Percentiles rank a stretch among this genome's conserved stretches.
Evolutionary conservation across 2,797 vertebrate species (phyloP).

Genomic region (Poecile montanus): DNA sequence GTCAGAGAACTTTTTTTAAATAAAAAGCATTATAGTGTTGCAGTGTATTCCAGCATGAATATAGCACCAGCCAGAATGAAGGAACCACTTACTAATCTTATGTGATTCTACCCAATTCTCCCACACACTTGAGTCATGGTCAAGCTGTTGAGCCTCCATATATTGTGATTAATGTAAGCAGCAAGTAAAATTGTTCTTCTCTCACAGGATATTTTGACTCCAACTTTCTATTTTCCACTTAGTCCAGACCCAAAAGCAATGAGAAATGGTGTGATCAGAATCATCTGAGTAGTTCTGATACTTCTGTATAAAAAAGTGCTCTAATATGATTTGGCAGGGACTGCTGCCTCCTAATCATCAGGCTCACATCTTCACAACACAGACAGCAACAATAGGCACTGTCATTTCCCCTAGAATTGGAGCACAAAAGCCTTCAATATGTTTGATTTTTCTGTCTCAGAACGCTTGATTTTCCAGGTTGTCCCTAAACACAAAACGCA

Average conservation of each 20-base stretch:
- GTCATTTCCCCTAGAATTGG: not conserved
- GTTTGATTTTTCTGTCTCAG: slow-evolving; percentile 20
- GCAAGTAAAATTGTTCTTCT: not conserved
- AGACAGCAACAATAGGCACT: not conserved
- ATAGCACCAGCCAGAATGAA: not conserved
- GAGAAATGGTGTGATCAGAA: not conserved
- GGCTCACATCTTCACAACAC: not conserved
- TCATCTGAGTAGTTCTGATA: not conserved
- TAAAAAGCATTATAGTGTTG: not conserved
- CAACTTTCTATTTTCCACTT: not conserved
- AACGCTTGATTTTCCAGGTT: slow-evolving; percentile 1
- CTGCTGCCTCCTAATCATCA: not conserved
- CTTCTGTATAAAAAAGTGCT: not conserved
- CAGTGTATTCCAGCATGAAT: not conserved
- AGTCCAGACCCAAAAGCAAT: not conserved
- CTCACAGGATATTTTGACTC: not conserved
- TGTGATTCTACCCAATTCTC: not conserved
- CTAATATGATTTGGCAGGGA: not conserved
- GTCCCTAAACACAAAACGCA: not conserved
- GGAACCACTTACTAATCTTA: not conserved
- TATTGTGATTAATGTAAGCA: not conserved
- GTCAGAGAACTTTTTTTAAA: not conserved
- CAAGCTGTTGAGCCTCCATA: slow-evolving; percentile 31
- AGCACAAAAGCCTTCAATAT: not conserved
- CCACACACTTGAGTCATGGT: slow-evolving; percentile 33